Percentiles rank a stretch among this genome's conserved stretches.
Evolutionary conservation across 2,797 vertebrate genomes (phyloP).

Genomic region (Lindbergichthys nudifrons): DNA sequence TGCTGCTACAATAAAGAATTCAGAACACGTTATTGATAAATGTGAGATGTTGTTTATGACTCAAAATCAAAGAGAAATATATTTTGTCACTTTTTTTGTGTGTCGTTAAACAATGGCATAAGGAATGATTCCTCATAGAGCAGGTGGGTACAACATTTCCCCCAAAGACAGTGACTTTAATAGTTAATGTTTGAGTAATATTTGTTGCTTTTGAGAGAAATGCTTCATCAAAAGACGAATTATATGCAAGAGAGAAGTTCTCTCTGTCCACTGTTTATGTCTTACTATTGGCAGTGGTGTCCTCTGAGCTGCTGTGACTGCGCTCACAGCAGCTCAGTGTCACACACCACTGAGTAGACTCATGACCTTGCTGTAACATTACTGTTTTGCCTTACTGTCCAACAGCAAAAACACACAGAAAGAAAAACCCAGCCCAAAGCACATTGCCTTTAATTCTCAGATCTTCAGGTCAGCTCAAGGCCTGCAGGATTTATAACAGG

Average conservation of each 20-base stretch:
- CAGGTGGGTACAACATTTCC: background rate
- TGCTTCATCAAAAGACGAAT: slow-evolving; percentile 17
- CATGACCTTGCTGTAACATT: slow-evolving; percentile 45
- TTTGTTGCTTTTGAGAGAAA: slow-evolving; percentile 17
- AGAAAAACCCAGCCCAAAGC: background rate
- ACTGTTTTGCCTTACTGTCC: slow-evolving; percentile 26
- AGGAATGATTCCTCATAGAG: background rate
- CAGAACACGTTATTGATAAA: slow-evolving; percentile 1
- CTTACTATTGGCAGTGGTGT: slow-evolving; percentile 29
- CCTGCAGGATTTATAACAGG: slow-evolving; percentile 36
- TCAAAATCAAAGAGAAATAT: background rate
- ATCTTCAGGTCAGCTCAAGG: slow-evolving; percentile 46
- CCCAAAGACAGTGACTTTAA: background rate
- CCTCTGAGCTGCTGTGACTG: slow-evolving; percentile 49
- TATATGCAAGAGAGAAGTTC: slow-evolving; percentile 15
- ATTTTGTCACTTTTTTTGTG: background rate
- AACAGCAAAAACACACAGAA: slow-evolving; percentile 3
- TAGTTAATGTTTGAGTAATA: background rate
- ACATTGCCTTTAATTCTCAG: slow-evolving; percentile 20
- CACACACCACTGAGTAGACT: slow-evolving; percentile 40
- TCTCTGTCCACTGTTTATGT: slow-evolving; percentile 50
- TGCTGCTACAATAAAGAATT: background rate
- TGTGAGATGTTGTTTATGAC: background rate
- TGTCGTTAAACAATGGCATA: background rate
- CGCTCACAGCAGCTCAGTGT: slow-evolving; percentile 52